Percentiles rank a stretch among this genome's conserved stretches.
Conservation (phyloP, 2,888 invertebrate species). For the Cybosia mesomella region DNA sequence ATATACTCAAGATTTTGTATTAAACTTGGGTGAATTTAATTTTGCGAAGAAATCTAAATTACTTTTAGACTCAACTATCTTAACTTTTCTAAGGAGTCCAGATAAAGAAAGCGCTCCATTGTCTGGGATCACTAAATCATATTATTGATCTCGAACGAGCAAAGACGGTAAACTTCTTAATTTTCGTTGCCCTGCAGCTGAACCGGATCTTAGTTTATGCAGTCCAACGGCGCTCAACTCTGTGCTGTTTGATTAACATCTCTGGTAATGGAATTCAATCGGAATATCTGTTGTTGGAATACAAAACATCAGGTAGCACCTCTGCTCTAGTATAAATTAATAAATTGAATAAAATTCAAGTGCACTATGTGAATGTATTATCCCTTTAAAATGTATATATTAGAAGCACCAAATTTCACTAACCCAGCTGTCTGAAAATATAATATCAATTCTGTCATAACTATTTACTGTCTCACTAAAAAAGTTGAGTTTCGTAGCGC, state of each 20-base stretch:
- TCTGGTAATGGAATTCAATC: not conserved
- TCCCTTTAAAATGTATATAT: not conserved
- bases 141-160: slow-evolving; percentile 29
- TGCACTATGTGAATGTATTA: not conserved
- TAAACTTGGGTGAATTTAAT: slow-evolving; percentile 47
- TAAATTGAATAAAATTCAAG: not conserved
- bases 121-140: slow-evolving; percentile 27
- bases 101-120: slow-evolving; percentile 22
- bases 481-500: slow-evolving; percentile 42
- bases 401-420: slow-evolving; percentile 25
- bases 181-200: slow-evolving; percentile 24
- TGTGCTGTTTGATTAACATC: slow-evolving; percentile 26
- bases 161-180: slow-evolving; percentile 33
- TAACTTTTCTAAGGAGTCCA: slow-evolving; percentile 16
- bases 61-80: slow-evolving; percentile 6
- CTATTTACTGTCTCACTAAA: slow-evolving; percentile 46
- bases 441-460: slow-evolving; percentile 45
- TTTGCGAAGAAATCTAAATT: slow-evolving; percentile 18
- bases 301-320: not conserved
- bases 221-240: not conserved
- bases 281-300: not conserved
- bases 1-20: slow-evolving; percentile 39
- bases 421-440: slow-evolving; percentile 46
- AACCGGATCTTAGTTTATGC: slow-evolving; percentile 27
- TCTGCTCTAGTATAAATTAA: not conserved